Evolutionary conservation across 2,797 vertebrate species (phyloP), one percentile per base, ranked within the genome.

Genomic region (Psittacula echo): DNA sequence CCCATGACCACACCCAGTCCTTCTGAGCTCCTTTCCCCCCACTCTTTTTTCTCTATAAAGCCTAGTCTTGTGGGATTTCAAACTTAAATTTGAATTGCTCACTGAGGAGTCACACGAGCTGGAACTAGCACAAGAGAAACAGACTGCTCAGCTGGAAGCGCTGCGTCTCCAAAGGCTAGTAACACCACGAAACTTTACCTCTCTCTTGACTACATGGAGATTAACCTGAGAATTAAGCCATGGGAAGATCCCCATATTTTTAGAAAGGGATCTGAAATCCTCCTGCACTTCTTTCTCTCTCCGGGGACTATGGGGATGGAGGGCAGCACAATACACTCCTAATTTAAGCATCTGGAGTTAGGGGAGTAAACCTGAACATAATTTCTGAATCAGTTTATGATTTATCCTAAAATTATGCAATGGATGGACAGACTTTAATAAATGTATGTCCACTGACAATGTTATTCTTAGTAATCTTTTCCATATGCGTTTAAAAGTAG

Each of bases 381-480:
- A 79, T 53, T 92, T 85, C 67, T 70, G 24, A 79, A 73, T 21
- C 37, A 41, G 54, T 48, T 76, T 51, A 76, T 14, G 17, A 51
- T 73, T 77, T 80, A 64, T 44, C 24, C 61, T 37, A 67, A 85
- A 80, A 83, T 74, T 67, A 67, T 47, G 71, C 51, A 80, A 56
- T 16, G 61, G 56, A 70, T 48, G n/a, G 70, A 71, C 10, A 83
- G 20, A 44, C 30, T 82, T 76, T 71, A 82, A 91, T 58, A 79
- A 72, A 84, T 34, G 18, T 24, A 41, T 67, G 89, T 37, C 60
- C 51, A 89, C 30, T 32, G 51, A 82, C 83, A 67, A 48, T 77
- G 48, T 87, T 95, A 87, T 89, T 34, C 78, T 89, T 85, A 34
- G 44, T 47, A 94, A 96, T 67, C 60, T 87, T 71, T 96, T 82